Conservation (phyloP, 2,797 vertebrate species). For the Triplophysa bombifrons region DNA sequence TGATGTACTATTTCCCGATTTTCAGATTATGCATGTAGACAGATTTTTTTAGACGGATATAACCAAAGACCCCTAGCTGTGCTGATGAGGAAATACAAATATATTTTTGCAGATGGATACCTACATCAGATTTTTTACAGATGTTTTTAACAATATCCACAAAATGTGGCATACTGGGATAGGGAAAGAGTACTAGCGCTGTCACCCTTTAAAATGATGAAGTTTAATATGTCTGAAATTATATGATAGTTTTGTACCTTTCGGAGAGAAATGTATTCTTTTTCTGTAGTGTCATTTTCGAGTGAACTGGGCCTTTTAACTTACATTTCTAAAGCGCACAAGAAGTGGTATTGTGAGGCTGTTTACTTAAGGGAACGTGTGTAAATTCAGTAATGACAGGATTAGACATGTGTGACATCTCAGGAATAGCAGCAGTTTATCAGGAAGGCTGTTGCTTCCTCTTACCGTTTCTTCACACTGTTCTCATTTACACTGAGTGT, state of each 20-base stretch:
- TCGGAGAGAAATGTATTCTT: too few species aligned
- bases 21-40: neutral
- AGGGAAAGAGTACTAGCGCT: too few species aligned
- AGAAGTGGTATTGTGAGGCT: neutral
- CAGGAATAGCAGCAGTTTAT: constrained; percentile 13
- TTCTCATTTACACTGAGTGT: neutral
- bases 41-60: neutral
- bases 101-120: too few species aligned
- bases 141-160: too few species aligned
- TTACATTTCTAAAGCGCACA: neutral
- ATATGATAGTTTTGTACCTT: too few species aligned
- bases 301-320: neutral
- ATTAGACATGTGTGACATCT: neutral
- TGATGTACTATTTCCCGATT: neutral
- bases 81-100: neutral
- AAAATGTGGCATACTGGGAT: too few species aligned
- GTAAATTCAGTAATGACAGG: neutral
- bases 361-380: neutral
- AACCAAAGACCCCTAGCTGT: neutral
- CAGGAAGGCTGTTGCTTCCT: constrained; percentile 9
- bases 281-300: neutral
- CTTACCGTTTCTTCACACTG: constrained; percentile 4
- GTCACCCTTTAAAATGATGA: too few species aligned
- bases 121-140: too few species aligned
- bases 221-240: too few species aligned